phyloP scores from a whole-genome alignment of 2,888 invertebrate species.

The Hermodice carunculata region DNA sequence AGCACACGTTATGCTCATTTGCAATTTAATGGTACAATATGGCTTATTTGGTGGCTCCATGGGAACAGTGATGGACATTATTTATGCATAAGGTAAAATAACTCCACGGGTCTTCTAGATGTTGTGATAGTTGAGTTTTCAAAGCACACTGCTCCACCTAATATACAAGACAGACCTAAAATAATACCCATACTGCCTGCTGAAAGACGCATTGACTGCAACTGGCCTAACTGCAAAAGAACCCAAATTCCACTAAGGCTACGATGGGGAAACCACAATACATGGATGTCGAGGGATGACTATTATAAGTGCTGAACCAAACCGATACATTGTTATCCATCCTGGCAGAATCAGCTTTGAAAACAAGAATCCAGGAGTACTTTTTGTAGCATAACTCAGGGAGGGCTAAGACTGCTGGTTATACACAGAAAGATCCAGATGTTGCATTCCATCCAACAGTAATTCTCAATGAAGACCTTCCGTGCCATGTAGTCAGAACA shows the following conservation, averaged over 20 bases:
- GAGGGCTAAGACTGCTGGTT: conserved; percentile 38
- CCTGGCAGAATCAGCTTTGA: conserved; percentile 38
- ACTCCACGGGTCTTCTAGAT: conserved; percentile 20
- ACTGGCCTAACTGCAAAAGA: conserved; percentile 30
- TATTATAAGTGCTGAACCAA: conserved; percentile 36
- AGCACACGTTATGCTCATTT: conserved; percentile 34
- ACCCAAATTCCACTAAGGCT: conserved; percentile 37
- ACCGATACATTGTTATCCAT: conserved; percentile 39
- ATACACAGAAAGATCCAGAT: conserved; percentile 21
- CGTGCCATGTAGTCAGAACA: no score
- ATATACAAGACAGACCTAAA: conserved; percentile 19
- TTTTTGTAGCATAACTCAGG: conserved; percentile 45
- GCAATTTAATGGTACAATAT: conserved; percentile 23
- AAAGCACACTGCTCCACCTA: conserved; percentile 40
- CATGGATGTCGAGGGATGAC: conserved; percentile 47
- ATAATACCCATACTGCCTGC: conserved; percentile 42
- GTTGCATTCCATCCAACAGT: conserved; percentile 39
- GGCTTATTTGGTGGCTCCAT: conserved; percentile 35
- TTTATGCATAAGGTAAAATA: conserved; percentile 26
- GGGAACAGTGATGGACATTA: conserved; percentile 30
- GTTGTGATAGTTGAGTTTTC: no score
- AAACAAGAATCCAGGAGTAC: no score
- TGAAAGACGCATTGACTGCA: conserved; percentile 36
- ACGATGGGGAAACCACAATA: conserved; percentile 43
- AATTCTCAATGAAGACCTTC: conserved; percentile 34